Base-by-base conservation (phyloP, 2,797 vertebrate species). In the Cirrhinus molitorella region DNA sequence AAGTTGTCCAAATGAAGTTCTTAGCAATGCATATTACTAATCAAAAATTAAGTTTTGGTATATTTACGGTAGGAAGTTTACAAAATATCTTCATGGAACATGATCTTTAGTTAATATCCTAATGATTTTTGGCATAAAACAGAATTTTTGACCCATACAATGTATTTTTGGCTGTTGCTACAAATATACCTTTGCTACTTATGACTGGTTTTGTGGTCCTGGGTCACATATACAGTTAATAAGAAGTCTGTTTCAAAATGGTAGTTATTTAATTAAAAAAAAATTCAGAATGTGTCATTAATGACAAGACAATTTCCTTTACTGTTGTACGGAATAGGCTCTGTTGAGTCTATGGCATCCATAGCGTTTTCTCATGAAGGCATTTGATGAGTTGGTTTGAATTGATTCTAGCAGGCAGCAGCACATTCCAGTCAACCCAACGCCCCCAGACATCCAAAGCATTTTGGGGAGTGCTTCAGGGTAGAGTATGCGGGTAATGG, bases 351-450 rank as follows among this genome's bases (percentile, higher is more conserved):
- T 31, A 53, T 75, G 16, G 51, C 34, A 34, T 31, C 61, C 47
- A 75, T 61, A 73, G 40, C 21, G 13, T 71, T 80, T 71, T 72
- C 59, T 71, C 57, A 65, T 73, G 53, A 51, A 73, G 70, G 71
- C 34, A 40, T 76, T 23, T 67, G 72, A 67, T 83, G 63, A 47
- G 59, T 23, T 66, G 77, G n/a, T 80, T 75, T 51, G 61, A 79
- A 72, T 83, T 82, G 80, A 80, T 75, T 87, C 65, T 85, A 70
- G 47, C 73, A 85, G 79, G 74, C 78, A 53, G 59, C 59, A 83
- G 87, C 83, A 83, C 83, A 85, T 86, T 83, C 85, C 72, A 51
- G 68, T 40, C 68, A 23, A 43, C 68, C 72, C 73, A 73, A 53
- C 74, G 49, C 80, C 31, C 68, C 61, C 63, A 81, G 80, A 83